A percentile compares a stretch with the other conserved stretches of the same genome.
Evolutionary conservation across 2,888 invertebrate species (phyloP).

Genomic region (Leucophenga maculata): DNA sequence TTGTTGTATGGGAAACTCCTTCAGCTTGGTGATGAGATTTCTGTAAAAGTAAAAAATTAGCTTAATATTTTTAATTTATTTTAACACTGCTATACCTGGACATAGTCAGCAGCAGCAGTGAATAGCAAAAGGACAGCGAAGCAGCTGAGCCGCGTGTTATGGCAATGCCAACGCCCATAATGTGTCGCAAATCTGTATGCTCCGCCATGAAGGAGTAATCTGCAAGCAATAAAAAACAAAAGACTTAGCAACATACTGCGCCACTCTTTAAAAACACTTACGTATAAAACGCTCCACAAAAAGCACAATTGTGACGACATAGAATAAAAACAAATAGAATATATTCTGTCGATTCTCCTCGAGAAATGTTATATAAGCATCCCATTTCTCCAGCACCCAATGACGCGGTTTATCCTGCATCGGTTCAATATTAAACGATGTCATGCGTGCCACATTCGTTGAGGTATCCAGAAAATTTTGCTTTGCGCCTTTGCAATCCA

Average conservation of each 20-base stretch:
- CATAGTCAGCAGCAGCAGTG: slow-evolving; percentile 92
- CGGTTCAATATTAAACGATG: slow-evolving; percentile 91
- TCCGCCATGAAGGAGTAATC: slow-evolving; percentile 97
- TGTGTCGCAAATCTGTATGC: slow-evolving; percentile 93
- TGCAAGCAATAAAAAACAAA: slow-evolving; percentile 58
- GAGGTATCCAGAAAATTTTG: slow-evolving; percentile 96
- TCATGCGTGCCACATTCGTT: slow-evolving; percentile 95
- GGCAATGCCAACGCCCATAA: slow-evolving; percentile 97
- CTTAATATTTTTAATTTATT: too few species aligned
- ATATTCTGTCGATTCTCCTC: slow-evolving; percentile 97
- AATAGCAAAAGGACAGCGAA: slow-evolving; percentile 94
- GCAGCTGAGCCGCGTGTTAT: slow-evolving; percentile 96
- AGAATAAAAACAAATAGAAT: slow-evolving; percentile 94
- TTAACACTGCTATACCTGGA: slow-evolving; percentile 74
- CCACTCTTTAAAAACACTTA: slow-evolving; percentile 72
- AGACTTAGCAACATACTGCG: not conserved
- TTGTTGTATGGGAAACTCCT: slow-evolving; percentile 94
- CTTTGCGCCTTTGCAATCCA: slow-evolving; percentile 95
- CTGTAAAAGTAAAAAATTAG: slow-evolving; percentile 76
- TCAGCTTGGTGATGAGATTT: slow-evolving; percentile 92
- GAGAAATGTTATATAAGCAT: slow-evolving; percentile 89
- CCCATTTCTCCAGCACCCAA: slow-evolving; percentile 86
- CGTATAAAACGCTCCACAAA: slow-evolving; percentile 96
- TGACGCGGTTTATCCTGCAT: slow-evolving; percentile 81
- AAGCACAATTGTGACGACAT: slow-evolving; percentile 93